Evolutionary conservation across 2,113 vertebrate species (phyloP), one percentile per base, ranked within the genome.

Genomic region (Smithornis capensis): DNA sequence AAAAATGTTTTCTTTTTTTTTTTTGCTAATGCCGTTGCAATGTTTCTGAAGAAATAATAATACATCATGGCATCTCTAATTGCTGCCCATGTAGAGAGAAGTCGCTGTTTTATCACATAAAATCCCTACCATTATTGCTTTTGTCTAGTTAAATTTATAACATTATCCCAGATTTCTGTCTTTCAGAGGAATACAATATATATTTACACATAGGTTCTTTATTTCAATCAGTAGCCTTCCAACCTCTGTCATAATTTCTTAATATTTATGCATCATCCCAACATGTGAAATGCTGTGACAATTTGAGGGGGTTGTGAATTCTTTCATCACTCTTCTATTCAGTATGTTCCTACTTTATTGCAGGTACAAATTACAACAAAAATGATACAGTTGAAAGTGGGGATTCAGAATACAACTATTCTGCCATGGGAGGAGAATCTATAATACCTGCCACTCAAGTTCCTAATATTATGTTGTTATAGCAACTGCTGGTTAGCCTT

Each of bases 391-490:
- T 80, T 80, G 83, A 74, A 88, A 88, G 40, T 35, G 27, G 35
- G 35, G 17, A 13, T 91, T 19, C 35, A 62, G 53, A 80, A 86
- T 63, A 80, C 31, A 95, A 74, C 22, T 50, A 1, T 69, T 84
- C 31, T 73, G 12, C 50, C 12, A 60, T 38, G 27, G 45, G 47
- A 86, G 62, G 55, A 86, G 47, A 85, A 57, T 67, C 21, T 44
- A 5, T 59, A 69, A 50, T 52, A 80, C 33, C 44, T 86, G 71
- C 22, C 55, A 80, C 44, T 90, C 79, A 94, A 31, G 15, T 68
- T 85, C 79, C 77, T 93, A 77, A 74, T 35, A 65, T 86, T 74
- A 33, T 74, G 82, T 94, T 93, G 75, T 93, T 90, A 91, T 74
- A 90, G 87, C 79, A 91, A 83, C 92, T 79, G 35, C 92, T 79